phyloP scores from a whole-genome alignment of 2,113 vertebrate genomes.

The Pagrus major region DNA sequence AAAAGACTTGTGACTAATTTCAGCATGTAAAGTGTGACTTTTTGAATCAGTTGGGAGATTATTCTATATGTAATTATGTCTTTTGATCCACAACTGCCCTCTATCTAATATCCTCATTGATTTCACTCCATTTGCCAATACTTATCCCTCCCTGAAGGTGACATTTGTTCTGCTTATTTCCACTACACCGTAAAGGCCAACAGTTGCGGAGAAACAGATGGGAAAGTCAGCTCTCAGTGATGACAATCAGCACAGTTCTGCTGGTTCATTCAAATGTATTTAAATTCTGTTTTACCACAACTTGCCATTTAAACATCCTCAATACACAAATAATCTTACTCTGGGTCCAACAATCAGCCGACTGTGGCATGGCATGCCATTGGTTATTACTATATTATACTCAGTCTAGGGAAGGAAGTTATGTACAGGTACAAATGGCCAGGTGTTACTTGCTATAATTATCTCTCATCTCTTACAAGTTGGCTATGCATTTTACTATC shows the following conservation, averaged over 20 bases:
- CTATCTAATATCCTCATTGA: conserved; percentile 58
- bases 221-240: conserved; percentile 11
- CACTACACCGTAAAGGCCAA: conserved; percentile 51
- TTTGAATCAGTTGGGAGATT: conserved; percentile 15
- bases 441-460: background rate
- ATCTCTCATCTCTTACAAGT: background rate
- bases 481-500: background rate
- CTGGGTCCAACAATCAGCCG: background rate
- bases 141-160: conserved; percentile 48
- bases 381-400: conserved; percentile 7
- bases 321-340: background rate
- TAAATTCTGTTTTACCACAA: background rate
- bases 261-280: conserved; percentile 1
- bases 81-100: conserved; percentile 42
- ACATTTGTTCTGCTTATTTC: conserved; percentile 64
- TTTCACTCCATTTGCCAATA: conserved; percentile 55
- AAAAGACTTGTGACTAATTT: background rate
- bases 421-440: background rate
- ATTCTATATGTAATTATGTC: conserved; percentile 15
- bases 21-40: conserved; percentile 4
- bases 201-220: conserved; percentile 25
- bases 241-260: conserved; percentile 3
- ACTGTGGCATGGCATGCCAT: background rate
- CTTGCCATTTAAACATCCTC: background rate
- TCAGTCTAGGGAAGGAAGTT: background rate